Conservation (phyloP, 2,113 vertebrate genomes). For the Gobiocypris rarus region DNA sequence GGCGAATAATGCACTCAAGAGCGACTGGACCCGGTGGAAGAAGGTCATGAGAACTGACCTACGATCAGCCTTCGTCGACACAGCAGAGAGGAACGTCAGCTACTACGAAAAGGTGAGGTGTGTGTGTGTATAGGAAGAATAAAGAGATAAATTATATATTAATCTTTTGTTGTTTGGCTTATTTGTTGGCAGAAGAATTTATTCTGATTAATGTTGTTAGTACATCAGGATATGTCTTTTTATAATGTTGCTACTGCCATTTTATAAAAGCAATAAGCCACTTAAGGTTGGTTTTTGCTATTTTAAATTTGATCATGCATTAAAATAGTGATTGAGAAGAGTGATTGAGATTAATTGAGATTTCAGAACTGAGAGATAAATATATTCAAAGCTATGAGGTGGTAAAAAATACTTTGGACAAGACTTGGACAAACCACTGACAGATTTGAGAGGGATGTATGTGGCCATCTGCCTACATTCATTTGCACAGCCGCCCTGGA, state of each 20-base stretch:
- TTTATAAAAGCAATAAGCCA: background rate
- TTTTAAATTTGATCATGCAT: background rate
- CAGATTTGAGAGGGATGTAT: background rate
- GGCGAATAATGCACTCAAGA: slow-evolving; percentile 87
- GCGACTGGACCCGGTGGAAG: slow-evolving; percentile 90
- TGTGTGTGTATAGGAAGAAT: no score
- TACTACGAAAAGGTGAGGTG: slow-evolving; percentile 90
- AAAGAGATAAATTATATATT: no score
- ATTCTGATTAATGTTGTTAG: background rate
- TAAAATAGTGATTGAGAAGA: background rate
- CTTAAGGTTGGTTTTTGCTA: background rate
- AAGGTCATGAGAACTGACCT: slow-evolving; percentile 85
- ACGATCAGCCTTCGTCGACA: slow-evolving; percentile 77
- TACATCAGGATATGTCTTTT: background rate
- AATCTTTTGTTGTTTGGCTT: no score
- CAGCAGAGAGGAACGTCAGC: slow-evolving; percentile 85
- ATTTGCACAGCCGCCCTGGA: slow-evolving; percentile 34
- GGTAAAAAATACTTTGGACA: background rate
- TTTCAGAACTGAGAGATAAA: background rate
- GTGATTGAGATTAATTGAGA: background rate
- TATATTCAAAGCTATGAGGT: background rate
- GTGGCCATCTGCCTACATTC: slow-evolving; percentile 4
- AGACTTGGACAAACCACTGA: background rate
- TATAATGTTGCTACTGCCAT: background rate
- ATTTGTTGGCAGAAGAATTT: no score